These are phyloP conservation scores for Scrobipalpa costella DNA, from an alignment of 2,888 invertebrate genomes.

Conservation along the genomic window DNA sequence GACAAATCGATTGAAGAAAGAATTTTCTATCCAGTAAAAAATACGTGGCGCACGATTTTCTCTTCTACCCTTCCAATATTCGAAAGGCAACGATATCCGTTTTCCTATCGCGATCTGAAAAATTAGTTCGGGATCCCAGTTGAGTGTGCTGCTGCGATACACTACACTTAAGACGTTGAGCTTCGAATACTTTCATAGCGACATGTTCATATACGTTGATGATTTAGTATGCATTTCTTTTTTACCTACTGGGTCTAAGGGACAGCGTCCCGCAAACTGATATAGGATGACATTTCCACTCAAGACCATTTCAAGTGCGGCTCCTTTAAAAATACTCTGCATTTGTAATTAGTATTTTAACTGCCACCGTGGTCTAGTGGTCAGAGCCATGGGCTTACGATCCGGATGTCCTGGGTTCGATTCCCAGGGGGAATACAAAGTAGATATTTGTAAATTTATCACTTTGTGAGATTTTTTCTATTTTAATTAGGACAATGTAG, in stretches of 20 bases:
- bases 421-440: no score
- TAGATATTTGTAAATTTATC: no score
- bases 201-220: background rate
- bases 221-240: background rate
- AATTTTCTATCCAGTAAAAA: constrained; percentile 17
- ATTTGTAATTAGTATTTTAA: no score
- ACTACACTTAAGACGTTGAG: constrained; percentile 42
- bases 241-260: background rate
- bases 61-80: constrained; percentile 18
- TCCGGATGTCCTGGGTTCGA: no score
- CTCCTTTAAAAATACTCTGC: no score
- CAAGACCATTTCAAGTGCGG: no score
- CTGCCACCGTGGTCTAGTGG: no score
- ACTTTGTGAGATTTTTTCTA: no score
- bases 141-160: constrained; percentile 44
- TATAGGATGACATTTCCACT: no score
- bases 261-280: no score
- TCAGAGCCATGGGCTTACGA: no score
- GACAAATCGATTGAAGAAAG: constrained; percentile 18
- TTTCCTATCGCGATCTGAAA: constrained; percentile 39
- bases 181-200: background rate
- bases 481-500: no score
- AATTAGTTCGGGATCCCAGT: constrained; percentile 44
- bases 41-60: constrained; percentile 7
- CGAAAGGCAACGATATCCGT: constrained; percentile 8